Evolutionary conservation across 2,888 invertebrate genomes (phyloP).

Genomic region (Celastrina argiolus): DNA sequence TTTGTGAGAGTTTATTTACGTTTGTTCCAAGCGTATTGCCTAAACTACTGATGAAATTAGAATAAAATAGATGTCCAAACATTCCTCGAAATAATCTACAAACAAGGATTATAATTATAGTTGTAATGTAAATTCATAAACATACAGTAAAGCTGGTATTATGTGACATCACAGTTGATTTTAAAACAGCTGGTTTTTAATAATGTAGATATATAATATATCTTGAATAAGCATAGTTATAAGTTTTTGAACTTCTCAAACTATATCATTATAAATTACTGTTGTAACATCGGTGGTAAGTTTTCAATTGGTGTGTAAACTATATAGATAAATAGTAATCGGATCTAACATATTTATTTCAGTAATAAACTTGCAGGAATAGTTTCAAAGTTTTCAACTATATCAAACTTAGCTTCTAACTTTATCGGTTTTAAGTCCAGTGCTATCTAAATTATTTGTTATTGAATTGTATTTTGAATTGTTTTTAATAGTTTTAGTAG

Average conservation of each 20-base stretch:
- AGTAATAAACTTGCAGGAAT: constrained; percentile 19
- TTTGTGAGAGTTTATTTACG: too few relatives aligned
- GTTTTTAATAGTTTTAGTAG: not conserved
- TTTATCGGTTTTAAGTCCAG: constrained; percentile 9
- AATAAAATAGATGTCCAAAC: too few relatives aligned
- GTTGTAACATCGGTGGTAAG: not conserved
- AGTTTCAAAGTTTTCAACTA: constrained; percentile 22
- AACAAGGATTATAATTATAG: too few relatives aligned
- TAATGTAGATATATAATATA: too few relatives aligned
- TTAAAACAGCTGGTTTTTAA: too few relatives aligned
- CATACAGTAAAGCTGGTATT: too few relatives aligned
- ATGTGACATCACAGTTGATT: too few relatives aligned
- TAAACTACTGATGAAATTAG: too few relatives aligned
- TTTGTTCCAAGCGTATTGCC: too few relatives aligned
- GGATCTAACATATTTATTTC: constrained; percentile 20
- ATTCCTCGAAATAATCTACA: too few relatives aligned
- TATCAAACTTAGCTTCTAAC: constrained; percentile 25
- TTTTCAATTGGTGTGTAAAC: constrained; percentile 3
- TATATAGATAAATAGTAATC: constrained; percentile 18
- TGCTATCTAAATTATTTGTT: not conserved
- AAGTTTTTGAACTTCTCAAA: not conserved
- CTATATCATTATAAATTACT: not conserved
- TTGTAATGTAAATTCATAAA: too few relatives aligned
- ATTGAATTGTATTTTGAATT: not conserved
- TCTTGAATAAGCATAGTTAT: too few relatives aligned